Conservation (phyloP, 2,113 vertebrate genomes). For the Fulica atra region DNA sequence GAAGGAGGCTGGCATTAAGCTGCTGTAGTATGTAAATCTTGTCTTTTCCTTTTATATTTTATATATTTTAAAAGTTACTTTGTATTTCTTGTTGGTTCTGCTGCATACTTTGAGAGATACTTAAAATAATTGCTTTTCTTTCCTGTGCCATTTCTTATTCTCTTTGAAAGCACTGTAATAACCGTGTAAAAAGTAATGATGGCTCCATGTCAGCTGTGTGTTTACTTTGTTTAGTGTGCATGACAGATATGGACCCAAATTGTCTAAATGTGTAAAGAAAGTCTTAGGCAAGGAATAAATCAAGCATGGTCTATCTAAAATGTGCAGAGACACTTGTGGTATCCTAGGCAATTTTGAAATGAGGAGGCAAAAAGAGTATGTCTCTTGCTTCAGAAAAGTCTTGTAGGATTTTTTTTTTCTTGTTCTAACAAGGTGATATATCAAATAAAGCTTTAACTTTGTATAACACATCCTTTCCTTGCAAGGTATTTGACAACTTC, state of each 20-base stretch:
- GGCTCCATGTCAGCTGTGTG: neutral
- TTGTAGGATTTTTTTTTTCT: neutral
- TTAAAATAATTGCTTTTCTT: neutral
- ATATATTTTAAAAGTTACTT: neutral
- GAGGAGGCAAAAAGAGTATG: neutral
- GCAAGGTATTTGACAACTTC: neutral
- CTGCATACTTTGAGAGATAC: neutral
- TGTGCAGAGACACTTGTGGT: neutral
- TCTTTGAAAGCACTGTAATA: conserved; percentile 16
- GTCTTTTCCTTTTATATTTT: neutral
- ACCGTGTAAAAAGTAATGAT: neutral
- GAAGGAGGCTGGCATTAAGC: neutral
- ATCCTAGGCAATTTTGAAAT: neutral
- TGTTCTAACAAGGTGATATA: neutral
- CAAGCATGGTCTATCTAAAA: neutral
- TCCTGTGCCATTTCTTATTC: neutral
- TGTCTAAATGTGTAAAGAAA: neutral
- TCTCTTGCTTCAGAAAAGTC: neutral
- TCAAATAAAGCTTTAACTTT: neutral
- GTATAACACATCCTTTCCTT: neutral
- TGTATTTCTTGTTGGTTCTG: neutral
- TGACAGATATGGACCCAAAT: neutral
- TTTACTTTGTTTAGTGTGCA: neutral
- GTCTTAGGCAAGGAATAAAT: neutral
- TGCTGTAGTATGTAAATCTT: neutral